Percentiles rank a stretch among this genome's conserved stretches.
Conservation (phyloP, 2,888 invertebrate species). For the Ochlodes sylvanus region DNA sequence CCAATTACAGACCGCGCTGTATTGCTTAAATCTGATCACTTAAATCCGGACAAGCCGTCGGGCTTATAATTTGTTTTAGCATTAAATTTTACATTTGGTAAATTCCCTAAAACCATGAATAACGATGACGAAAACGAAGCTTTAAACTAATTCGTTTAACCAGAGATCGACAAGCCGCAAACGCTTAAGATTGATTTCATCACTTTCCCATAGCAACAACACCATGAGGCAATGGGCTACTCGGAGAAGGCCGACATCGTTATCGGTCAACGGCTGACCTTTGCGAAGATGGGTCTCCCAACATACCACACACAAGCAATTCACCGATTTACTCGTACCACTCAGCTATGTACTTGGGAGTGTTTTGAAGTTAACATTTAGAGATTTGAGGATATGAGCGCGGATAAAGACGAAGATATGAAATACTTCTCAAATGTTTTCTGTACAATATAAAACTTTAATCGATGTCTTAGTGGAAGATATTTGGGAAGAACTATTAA, state of each 20-base stretch:
- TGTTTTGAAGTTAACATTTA: conserved; percentile 24
- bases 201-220: conserved; percentile 36
- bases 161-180: neutral
- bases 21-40: no score
- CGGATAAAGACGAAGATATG: neutral
- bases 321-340: conserved; percentile 15
- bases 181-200: conserved; percentile 24
- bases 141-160: neutral
- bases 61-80: no score
- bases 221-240: conserved; percentile 59
- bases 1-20: no score
- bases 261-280: conserved; percentile 79
- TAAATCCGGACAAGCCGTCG: no score
- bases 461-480: no score
- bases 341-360: conserved; percentile 5
- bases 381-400: neutral
- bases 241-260: conserved; percentile 77
- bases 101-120: no score
- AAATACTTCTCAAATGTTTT: no score
- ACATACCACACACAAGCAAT: conserved; percentile 36
- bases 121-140: no score
- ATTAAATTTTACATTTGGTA: no score
- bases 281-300: conserved; percentile 70
- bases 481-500: no score
- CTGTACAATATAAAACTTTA: no score